A percentile compares a stretch with the other conserved stretches of the same genome.
These are phyloP conservation scores for Acipenser oxyrinchus DNA, from an alignment of 2,797 vertebrate genomes.

Conservation along the genomic window DNA sequence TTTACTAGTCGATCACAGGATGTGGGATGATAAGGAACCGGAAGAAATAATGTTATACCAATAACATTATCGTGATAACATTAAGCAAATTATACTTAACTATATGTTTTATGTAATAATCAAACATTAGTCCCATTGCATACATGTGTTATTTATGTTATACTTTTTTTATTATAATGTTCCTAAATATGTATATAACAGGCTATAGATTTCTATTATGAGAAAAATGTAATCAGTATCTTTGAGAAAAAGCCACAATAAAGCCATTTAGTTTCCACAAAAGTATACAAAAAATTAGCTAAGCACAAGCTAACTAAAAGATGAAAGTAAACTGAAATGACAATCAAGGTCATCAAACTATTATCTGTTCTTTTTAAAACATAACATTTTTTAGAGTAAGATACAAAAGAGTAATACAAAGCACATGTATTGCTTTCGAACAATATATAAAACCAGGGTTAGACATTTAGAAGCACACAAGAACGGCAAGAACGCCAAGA, in stretches of 20 bases:
- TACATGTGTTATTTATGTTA: constrained; percentile 14
- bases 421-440: too few relatives aligned
- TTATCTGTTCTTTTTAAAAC: too few relatives aligned
- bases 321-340: too few relatives aligned
- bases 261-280: neutral
- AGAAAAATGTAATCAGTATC: neutral
- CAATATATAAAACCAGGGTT: too few relatives aligned
- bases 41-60: constrained; percentile 25
- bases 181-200: neutral
- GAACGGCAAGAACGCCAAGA: too few relatives aligned
- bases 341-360: too few relatives aligned
- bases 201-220: neutral
- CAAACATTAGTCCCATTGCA: constrained; percentile 8
- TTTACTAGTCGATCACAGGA: constrained; percentile 30
- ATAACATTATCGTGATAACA: constrained; percentile 29
- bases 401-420: too few relatives aligned
- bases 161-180: neutral
- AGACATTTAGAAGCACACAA: too few relatives aligned
- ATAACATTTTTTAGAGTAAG: too few relatives aligned
- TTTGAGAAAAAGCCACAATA: neutral
- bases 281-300: too few relatives aligned
- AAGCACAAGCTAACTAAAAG: too few relatives aligned
- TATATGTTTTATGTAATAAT: constrained; percentile 11
- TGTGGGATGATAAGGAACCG: constrained; percentile 27
- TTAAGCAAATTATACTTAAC: constrained; percentile 22